These are phyloP conservation scores for Megalops atlanticus DNA, from an alignment of 2,113 vertebrate species.

Conservation along the genomic window DNA sequence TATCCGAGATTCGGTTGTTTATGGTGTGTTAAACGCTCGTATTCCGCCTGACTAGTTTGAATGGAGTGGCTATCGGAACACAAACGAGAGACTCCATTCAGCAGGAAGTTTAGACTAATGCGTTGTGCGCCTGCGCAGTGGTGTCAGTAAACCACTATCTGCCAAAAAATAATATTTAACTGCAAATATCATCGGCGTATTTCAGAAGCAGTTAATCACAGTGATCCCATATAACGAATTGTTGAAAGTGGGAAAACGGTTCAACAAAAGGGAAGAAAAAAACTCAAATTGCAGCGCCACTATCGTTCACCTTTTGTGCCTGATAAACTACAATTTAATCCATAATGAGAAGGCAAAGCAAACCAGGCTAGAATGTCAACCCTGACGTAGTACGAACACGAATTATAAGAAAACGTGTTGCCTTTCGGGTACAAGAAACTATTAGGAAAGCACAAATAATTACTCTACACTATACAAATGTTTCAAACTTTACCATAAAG, in stretches of 20 bases:
- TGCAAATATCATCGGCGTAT: slow-evolving; percentile 37
- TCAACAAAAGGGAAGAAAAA: background rate
- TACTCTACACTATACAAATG: background rate
- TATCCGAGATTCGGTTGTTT: background rate
- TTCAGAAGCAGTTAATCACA: slow-evolving; percentile 6
- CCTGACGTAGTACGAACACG: background rate
- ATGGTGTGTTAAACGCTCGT: background rate
- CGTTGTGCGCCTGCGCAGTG: slow-evolving; percentile 47
- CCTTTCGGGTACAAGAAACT: background rate
- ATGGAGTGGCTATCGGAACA: slow-evolving; percentile 23
- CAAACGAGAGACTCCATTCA: slow-evolving; percentile 7
- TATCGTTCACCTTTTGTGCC: background rate
- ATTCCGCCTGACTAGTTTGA: slow-evolving; percentile 11
- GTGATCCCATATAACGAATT: background rate
- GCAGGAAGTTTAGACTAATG: slow-evolving; percentile 36
- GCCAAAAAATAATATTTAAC: slow-evolving; percentile 40
- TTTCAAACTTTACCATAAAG: background rate
- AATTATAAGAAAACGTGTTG: background rate
- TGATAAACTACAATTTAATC: slow-evolving; percentile 22
- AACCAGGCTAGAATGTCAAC: slow-evolving; percentile 8
- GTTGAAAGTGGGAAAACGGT: background rate
- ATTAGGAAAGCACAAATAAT: background rate
- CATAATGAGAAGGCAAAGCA: slow-evolving; percentile 16
- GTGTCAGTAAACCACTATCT: slow-evolving; percentile 29
- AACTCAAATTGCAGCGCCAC: background rate